phyloP scores from a whole-genome alignment of 2,113 vertebrate genomes.

The Caretta caretta region DNA sequence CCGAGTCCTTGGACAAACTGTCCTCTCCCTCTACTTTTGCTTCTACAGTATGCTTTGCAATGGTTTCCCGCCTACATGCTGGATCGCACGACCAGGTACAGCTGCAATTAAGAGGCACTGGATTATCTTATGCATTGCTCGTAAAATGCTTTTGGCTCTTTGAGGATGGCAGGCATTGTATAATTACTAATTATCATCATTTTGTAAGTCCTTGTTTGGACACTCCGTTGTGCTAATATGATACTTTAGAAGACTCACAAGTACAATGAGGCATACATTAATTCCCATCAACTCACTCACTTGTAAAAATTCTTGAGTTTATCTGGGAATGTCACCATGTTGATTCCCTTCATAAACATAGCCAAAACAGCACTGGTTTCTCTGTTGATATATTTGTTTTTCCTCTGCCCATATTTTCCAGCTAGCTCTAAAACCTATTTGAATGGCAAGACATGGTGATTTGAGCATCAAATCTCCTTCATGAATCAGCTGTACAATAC shows the following conservation, averaged over 20 bases:
- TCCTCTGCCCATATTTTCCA: slow-evolving; percentile 19
- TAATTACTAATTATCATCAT: slow-evolving; percentile 5
- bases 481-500: slow-evolving; percentile 13
- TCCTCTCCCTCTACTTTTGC: not conserved
- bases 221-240: slow-evolving; percentile 3
- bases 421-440: slow-evolving; percentile 10
- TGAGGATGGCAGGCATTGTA: not conserved
- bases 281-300: slow-evolving; percentile 53
- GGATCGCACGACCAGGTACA: not conserved
- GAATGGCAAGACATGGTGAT: not conserved
- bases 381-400: slow-evolving; percentile 1
- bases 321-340: slow-evolving; percentile 59
- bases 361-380: slow-evolving; percentile 45
- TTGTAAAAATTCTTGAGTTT: slow-evolving; percentile 48
- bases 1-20: not conserved
- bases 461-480: slow-evolving; percentile 31
- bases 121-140: not conserved
- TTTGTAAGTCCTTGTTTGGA: slow-evolving; percentile 10
- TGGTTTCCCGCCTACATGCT: not conserved
- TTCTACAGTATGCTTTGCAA: not conserved
- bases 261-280: slow-evolving; percentile 54
- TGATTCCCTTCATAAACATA: slow-evolving; percentile 28
- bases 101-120: slow-evolving; percentile 15
- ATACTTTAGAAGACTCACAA: slow-evolving; percentile 37
- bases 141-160: not conserved